Evolutionary conservation across 2,888 invertebrate genomes (phyloP), one percentile per base, ranked within the genome.

Genomic region (Argyresthia albistria): DNA sequence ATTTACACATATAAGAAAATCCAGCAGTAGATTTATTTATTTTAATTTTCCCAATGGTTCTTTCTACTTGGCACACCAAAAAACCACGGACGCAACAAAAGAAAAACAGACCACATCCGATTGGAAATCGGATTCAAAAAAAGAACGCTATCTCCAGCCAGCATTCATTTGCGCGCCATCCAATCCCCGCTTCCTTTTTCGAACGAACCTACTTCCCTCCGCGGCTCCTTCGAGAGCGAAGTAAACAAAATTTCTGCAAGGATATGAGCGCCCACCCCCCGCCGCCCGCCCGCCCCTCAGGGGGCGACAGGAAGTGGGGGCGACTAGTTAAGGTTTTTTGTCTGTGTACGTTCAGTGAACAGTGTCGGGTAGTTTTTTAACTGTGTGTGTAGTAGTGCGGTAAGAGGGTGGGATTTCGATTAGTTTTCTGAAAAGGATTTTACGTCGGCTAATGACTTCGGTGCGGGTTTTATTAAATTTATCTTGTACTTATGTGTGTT

Each of bases 241-340:
- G 86, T 84, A 86, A 86, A 86, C 86, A 84, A 86, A 86, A 80
- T 84, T 82, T 80, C 86, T 83, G 77, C 80, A 83, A 84, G 86
- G 83, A 84, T 84, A 78, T 79, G 79, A 81, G 76, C 73, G 71
- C 67, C 61, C 65, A 25, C 25, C 25, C 25, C n/a, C 25, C 25
- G 6, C 63, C 66, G 59, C 58, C 57, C 54, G 1, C 43, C 12
- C 43, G 12, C 43, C 43, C 39, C 39, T 39, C 39, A 9, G 47
- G 56, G 58, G 58, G 58, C 58, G 58, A 56, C 14, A 39, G 51
- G 57, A 57, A 57, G 57, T 56, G 54, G 60, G 53, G 49, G 57
- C 51, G 53, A 72, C 73, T 83, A 83, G 83, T 82, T 82, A 78
- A 74, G 67, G 78, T 81, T 86, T 86, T 84, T 86, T 82, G 80